Percentiles rank a stretch among this genome's conserved stretches.
phyloP scores from a whole-genome alignment of 2,797 vertebrate species.

The Perdix hodgsoniae region DNA sequence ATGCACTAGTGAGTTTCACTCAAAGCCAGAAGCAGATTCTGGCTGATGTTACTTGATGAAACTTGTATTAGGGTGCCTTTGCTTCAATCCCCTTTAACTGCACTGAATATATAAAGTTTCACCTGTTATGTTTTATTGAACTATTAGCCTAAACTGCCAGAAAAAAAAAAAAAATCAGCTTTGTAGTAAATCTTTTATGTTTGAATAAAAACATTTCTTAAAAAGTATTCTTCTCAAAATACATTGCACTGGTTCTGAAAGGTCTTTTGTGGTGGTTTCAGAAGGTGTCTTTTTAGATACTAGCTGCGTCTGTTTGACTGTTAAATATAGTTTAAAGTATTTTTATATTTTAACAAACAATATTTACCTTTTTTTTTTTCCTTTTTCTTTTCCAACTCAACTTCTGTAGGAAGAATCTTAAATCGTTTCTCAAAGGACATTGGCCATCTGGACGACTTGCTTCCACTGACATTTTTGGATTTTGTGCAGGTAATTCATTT shows the following conservation, averaged over 20 bases:
- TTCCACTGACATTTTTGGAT: constrained; percentile 94
- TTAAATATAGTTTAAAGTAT: constrained; percentile 33
- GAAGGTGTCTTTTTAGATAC: constrained; percentile 7
- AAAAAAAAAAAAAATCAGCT: background rate
- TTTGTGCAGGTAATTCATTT: constrained; percentile 91
- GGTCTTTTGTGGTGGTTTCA: background rate
- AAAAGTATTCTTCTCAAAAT: background rate
- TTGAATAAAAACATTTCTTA: background rate
- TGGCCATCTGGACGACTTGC: constrained; percentile 94
- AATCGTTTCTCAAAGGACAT: constrained; percentile 97
- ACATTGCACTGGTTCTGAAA: background rate
- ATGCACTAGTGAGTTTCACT: background rate
- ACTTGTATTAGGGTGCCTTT: background rate
- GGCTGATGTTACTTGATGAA: constrained; percentile 3
- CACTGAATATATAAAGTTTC: background rate
- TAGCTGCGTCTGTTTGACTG: constrained; percentile 26
- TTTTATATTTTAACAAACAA: constrained; percentile 40
- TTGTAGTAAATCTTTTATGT: background rate
- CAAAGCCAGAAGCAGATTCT: background rate
- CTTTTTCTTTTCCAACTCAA: constrained; percentile 56
- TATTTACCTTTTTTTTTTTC: background rate
- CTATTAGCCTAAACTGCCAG: background rate
- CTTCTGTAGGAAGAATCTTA: constrained; percentile 83
- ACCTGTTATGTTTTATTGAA: background rate
- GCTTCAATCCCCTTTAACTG: background rate